Evolutionary conservation across 2,888 invertebrate species (phyloP), one percentile per base, ranked within the genome.

Genomic region (Xestia ashworthii): DNA sequence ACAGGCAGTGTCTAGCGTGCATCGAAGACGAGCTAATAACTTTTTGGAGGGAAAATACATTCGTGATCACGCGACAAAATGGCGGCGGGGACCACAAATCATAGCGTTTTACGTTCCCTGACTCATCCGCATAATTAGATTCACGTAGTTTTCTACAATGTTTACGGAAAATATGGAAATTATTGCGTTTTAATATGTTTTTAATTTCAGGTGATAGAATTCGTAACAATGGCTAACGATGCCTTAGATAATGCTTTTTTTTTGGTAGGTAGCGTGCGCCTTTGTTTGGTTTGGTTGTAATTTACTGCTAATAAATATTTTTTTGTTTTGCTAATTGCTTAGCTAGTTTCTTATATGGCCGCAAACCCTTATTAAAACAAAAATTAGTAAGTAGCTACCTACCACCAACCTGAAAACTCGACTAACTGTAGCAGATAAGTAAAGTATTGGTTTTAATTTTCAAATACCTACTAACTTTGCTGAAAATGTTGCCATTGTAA

Each of bases 1-100:
- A 92, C 96, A 92, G 96, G 96, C 90, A 87, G 95, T 96, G 93
- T 95, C 96, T 95, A 72, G 92, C 96, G 96, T 96, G 96, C 83
- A 81, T 84, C 83, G 84, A 90, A 89, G 88, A 89, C 88, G 83
- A 84, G 82, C 89, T 90, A 89, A 88, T 85, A 82, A 85, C 87
- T 93, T 92, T 87, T 92, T 89, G 93, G 92, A 93, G 93, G 94
- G 93, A 93, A 93, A 93, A 91, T 90, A 90, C 90, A 87, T 89
- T 89, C 79, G 80, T 78, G 81, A 91, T 92, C 95, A 95, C 96
- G 96, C 96, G 88, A 95, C 80, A 76, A 78, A 25, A 84, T 87
- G 83, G 88, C 83, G 71, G 74, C 72, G 68, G 41, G 25, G 74
- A 73, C 82, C 76, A 87, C 86, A 89, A 90, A 90, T 87, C 86